A percentile compares a stretch with the other conserved stretches of the same genome.
Evolutionary conservation across 1,140 invertebrate species (phyloP).

Genomic region (Pissodes strobi): DNA sequence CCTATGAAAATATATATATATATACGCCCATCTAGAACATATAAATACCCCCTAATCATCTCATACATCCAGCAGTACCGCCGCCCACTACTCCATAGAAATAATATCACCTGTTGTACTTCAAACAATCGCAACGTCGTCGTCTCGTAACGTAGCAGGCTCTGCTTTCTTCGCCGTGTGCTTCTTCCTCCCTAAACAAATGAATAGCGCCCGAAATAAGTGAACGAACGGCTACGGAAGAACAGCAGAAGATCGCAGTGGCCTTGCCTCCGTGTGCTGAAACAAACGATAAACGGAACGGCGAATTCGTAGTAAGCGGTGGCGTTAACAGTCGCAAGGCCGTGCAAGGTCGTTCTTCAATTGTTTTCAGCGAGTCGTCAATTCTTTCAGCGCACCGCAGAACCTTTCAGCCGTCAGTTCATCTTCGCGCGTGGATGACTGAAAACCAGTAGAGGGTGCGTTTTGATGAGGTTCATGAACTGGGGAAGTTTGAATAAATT

Average conservation of each 20-base stretch:
- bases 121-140: too few relatives aligned
- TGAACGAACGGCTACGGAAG: constrained; percentile 7
- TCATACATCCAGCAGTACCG: too few relatives aligned
- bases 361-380: background rate
- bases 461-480: too few relatives aligned
- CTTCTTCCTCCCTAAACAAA: constrained; percentile 1
- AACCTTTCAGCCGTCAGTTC: background rate
- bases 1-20: too few relatives aligned
- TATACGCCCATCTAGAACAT: too few relatives aligned
- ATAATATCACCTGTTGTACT: too few relatives aligned
- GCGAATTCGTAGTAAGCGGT: constrained; percentile 10
- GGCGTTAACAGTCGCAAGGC: constrained; percentile 10
- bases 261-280: constrained; percentile 2
- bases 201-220: constrained; percentile 3
- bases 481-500: too few relatives aligned
- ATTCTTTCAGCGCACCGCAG: background rate
- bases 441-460: too few relatives aligned
- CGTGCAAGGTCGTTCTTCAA: constrained; percentile 5
- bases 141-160: background rate
- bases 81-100: too few relatives aligned
- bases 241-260: constrained; percentile 2
- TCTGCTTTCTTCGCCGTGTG: background rate
- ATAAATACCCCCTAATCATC: too few relatives aligned
- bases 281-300: constrained; percentile 4
- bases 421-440: background rate